A percentile compares a stretch with the other conserved stretches of the same genome.
phyloP scores from a whole-genome alignment of 1,140 invertebrate species.

The Telenomus remus region DNA sequence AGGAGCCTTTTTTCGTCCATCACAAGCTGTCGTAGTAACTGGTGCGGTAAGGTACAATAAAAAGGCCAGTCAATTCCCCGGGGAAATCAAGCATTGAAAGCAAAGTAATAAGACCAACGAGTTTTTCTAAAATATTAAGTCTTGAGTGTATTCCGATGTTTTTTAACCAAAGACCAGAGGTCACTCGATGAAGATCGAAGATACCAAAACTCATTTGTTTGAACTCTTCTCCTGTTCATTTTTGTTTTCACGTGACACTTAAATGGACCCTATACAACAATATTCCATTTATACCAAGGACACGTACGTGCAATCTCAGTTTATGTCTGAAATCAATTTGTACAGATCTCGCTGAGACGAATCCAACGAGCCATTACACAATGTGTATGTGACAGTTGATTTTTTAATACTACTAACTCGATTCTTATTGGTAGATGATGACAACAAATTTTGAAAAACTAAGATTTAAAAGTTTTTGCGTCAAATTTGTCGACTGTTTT shows the following conservation, averaged over 20 bases:
- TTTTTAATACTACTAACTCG: too few species aligned
- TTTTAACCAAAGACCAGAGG: neutral
- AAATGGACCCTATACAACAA: neutral
- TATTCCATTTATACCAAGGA: neutral
- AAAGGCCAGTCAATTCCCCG: conserved; percentile 19
- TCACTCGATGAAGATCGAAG: conserved; percentile 1
- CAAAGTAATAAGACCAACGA: conserved; percentile 7
- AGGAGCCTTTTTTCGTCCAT: too few species aligned
- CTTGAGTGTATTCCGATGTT: conserved; percentile 18
- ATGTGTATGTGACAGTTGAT: too few species aligned
- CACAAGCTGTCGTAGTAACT: too few species aligned
- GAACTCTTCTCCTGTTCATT: neutral
- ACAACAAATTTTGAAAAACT: too few species aligned
- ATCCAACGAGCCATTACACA: too few species aligned
- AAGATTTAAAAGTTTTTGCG: too few species aligned
- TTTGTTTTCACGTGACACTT: neutral
- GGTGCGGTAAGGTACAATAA: conserved; percentile 11
- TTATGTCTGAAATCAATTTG: neutral
- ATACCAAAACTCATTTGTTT: too few species aligned
- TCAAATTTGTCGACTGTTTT: too few species aligned
- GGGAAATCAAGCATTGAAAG: conserved; percentile 33
- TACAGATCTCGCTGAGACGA: too few species aligned
- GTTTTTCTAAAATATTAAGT: conserved; percentile 38
- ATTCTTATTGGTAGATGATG: too few species aligned
- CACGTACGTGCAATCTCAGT: neutral